phyloP scores from a whole-genome alignment of 1,140 invertebrate species.

The Drosophila tani region DNA sequence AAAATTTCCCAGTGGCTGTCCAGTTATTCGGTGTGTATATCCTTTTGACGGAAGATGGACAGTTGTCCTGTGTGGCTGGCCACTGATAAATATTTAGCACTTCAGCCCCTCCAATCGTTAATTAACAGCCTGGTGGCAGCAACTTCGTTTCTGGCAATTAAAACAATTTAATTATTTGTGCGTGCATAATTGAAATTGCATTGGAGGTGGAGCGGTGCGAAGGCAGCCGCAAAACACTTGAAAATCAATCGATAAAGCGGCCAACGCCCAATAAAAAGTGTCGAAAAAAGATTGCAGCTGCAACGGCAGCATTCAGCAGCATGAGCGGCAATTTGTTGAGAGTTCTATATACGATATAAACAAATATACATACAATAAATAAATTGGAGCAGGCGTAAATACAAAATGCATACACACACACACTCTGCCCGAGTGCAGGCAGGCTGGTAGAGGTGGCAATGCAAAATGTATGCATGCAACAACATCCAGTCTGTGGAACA shows the following conservation, averaged over 20 bases:
- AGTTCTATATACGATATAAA: constrained; percentile 80
- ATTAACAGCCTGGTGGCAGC: constrained; percentile 58
- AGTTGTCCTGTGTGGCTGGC: constrained; percentile 40
- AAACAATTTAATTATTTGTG: constrained; percentile 81
- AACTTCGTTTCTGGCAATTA: constrained; percentile 72
- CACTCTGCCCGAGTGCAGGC: constrained; percentile 3
- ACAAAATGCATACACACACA: constrained; percentile 62
- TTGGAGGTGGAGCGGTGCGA: constrained; percentile 22
- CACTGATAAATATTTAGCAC: constrained; percentile 52
- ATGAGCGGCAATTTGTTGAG: constrained; percentile 77
- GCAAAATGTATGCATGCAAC: constrained; percentile 59
- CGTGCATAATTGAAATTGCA: constrained; percentile 81
- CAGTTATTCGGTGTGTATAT: neutral
- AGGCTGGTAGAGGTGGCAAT: constrained; percentile 45
- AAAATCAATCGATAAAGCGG: constrained; percentile 78
- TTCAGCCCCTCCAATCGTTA: constrained; percentile 33
- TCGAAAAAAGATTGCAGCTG: constrained; percentile 54
- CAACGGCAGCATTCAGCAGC: constrained; percentile 53
- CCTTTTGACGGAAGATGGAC: constrained; percentile 1
- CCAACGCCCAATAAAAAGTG: constrained; percentile 80
- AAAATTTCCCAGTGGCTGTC: no score
- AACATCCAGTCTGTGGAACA: constrained; percentile 62
- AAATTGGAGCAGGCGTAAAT: constrained; percentile 83
- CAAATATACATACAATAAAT: constrained; percentile 83
- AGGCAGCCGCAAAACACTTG: constrained; percentile 57